A percentile compares a stretch with the other conserved stretches of the same genome.
These are phyloP conservation scores for Temnopleurus reevesii DNA, from an alignment of 53 echinoderm and acorn worm genomes.

Conservation along the genomic window DNA sequence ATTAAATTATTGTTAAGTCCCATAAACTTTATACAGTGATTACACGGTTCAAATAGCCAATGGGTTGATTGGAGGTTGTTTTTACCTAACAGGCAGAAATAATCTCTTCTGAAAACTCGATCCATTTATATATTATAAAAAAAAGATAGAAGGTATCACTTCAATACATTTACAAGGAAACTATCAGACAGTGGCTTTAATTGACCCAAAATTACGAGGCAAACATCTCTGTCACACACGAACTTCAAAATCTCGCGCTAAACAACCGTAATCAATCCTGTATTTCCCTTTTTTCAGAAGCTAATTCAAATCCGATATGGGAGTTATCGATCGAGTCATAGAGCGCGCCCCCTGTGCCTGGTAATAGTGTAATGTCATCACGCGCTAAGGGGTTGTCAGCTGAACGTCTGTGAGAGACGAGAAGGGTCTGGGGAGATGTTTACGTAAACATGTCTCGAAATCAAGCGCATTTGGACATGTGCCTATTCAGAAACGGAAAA, in stretches of 20 bases:
- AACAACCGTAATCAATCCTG: neutral
- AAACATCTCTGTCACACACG: neutral
- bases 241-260: neutral
- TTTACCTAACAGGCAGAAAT: too few relatives aligned
- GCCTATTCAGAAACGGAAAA: too few relatives aligned
- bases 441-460: conserved; percentile 45
- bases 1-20: too few relatives aligned
- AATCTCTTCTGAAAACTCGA: too few relatives aligned
- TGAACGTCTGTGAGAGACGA: conserved; percentile 24
- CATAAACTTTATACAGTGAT: too few relatives aligned
- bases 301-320: neutral
- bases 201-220: neutral
- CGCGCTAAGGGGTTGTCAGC: conserved; percentile 23
- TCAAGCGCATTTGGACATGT: neutral
- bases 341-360: conserved; percentile 42
- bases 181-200: neutral
- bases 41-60: too few relatives aligned
- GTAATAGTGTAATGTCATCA: conserved; percentile 45
- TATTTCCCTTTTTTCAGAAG: neutral
- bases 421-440: conserved; percentile 1
- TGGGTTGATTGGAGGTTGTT: too few relatives aligned
- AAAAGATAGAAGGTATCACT: too few relatives aligned
- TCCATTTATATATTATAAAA: too few relatives aligned
- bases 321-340: neutral
- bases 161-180: too few relatives aligned